Evolutionary conservation across 2,113 vertebrate species (phyloP).

Genomic region (Hyperoodon ampullatus): DNA sequence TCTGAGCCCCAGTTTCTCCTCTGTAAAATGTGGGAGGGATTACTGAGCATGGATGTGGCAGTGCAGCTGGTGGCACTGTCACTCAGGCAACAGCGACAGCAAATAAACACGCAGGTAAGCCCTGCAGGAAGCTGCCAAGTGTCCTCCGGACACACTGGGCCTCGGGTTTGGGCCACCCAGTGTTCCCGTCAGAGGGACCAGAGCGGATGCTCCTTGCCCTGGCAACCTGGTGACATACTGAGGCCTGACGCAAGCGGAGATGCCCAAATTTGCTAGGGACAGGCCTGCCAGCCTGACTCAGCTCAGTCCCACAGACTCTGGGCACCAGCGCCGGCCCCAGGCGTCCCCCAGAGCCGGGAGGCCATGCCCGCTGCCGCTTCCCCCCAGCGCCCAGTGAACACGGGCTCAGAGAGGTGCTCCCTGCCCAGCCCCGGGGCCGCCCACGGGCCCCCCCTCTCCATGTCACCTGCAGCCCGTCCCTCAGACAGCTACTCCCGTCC

Average conservation of each 20-base stretch:
- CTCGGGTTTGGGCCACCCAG: rapidly evolving
- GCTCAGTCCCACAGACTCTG: background rate
- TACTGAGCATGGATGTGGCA: rapidly evolving
- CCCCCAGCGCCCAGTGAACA: background rate
- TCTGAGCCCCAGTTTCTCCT: background rate
- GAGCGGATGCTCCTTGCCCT: background rate
- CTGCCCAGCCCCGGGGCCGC: rapidly evolving
- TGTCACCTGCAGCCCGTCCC: background rate
- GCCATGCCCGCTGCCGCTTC: background rate
- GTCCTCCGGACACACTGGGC: rapidly evolving
- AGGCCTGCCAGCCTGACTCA: background rate
- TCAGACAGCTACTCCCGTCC: background rate
- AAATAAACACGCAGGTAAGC: background rate
- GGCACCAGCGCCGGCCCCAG: background rate
- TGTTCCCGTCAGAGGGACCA: rapidly evolving
- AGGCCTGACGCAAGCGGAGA: background rate
- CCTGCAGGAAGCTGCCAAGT: rapidly evolving
- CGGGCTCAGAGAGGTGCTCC: rapidly evolving
- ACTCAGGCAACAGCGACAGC: background rate
- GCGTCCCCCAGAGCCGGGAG: background rate
- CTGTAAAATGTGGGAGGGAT: background rate
- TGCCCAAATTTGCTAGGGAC: background rate
- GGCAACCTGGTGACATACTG: background rate
- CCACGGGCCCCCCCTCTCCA: background rate
- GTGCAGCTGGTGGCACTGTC: background rate